These are phyloP conservation scores for Murina feae DNA, from an alignment of 2,113 vertebrate species.

Conservation along the genomic window DNA sequence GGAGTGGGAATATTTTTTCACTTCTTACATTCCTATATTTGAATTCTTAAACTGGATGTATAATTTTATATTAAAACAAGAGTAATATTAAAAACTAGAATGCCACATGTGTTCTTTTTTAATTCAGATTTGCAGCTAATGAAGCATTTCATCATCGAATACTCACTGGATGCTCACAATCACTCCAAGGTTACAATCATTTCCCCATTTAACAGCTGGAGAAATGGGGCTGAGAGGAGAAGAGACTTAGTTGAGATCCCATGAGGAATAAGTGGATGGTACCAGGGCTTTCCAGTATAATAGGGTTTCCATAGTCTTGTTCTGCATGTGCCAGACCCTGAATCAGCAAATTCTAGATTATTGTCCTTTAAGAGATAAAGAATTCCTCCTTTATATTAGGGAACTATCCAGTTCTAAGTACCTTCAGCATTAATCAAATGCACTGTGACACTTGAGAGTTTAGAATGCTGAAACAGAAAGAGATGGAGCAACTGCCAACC, in stretches of 20 bases:
- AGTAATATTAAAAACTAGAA: neutral
- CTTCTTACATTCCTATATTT: neutral
- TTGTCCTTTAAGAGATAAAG: neutral
- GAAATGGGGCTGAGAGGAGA: neutral
- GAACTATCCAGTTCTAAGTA: neutral
- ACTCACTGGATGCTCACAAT: neutral
- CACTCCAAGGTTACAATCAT: neutral
- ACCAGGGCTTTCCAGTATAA: neutral
- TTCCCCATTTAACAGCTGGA: neutral
- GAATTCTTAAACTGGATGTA: neutral
- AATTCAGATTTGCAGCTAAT: neutral
- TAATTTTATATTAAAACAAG: neutral
- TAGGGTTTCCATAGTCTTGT: neutral
- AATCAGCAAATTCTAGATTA: neutral
- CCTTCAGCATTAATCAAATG: neutral
- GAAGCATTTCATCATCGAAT: neutral
- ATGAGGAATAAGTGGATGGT: neutral
- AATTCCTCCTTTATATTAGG: neutral
- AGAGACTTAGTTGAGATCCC: neutral
- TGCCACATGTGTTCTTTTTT: neutral
- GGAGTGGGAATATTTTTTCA: neutral
- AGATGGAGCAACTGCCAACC: neutral
- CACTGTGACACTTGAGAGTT: neutral
- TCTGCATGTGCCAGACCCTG: neutral
- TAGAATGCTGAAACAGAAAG: neutral